A percentile compares a stretch with the other conserved stretches of the same genome.
Conservation (phyloP, 1,140 invertebrate species). For the Stegodyphus mimosarum region DNA sequence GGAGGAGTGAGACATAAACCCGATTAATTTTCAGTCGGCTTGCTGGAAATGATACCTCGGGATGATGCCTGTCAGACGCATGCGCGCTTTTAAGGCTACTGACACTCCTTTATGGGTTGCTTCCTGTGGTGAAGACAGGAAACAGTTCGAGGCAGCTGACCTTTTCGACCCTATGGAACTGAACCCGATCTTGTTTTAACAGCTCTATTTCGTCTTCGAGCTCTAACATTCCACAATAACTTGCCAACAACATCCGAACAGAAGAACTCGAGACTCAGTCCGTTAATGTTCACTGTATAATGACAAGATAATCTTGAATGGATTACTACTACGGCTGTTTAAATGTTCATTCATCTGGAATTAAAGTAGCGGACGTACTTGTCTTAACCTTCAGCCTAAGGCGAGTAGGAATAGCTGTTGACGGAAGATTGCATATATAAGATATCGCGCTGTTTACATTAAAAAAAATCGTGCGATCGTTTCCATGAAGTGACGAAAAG, state of each 20-base stretch:
- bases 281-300: too few species aligned
- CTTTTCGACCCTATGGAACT: conserved; percentile 6
- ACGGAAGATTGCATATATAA: too few species aligned
- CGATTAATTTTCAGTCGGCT: conserved; percentile 10
- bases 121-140: conserved; percentile 42
- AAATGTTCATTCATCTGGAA: too few species aligned
- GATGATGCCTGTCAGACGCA: background rate
- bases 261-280: too few species aligned
- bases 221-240: background rate
- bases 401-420: too few species aligned
- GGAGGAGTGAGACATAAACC: background rate
- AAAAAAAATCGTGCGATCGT: too few species aligned
- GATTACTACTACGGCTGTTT: too few species aligned
- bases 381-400: too few species aligned
- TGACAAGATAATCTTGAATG: too few species aligned
- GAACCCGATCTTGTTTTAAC: conserved; percentile 9
- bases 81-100: conserved; percentile 23
- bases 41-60: background rate
- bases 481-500: too few species aligned
- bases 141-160: conserved; percentile 1
- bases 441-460: too few species aligned
- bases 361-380: too few species aligned
- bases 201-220: background rate
- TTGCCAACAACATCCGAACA: background rate
- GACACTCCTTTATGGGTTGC: conserved; percentile 27